Evolutionary conservation across 2,888 invertebrate genomes (phyloP), one percentile per base, ranked within the genome.

Genomic region (Drosophila helvetica): DNA sequence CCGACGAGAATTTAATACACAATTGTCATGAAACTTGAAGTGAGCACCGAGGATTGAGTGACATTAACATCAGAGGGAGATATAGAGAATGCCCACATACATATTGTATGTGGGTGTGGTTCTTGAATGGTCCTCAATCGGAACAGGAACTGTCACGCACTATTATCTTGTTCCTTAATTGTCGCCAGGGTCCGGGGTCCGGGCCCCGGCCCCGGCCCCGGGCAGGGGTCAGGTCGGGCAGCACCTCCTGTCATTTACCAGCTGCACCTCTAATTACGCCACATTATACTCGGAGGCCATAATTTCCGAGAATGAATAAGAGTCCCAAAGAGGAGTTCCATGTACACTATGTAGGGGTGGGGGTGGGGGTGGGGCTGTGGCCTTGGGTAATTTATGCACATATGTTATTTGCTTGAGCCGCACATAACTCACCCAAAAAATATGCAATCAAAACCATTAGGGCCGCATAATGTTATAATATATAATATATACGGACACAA

Each of bases 201-300:
- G 18, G 17, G 51, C 51, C n/a, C n/a, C n/a, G n/a, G n/a, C n/a
- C n/a, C n/a, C n/a, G n/a, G n/a, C n/a, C 45, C 19, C 15, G 5
- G 5, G 12, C 33, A 33, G 33, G n/a, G n/a, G 22, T 22, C 22
- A 38, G 38, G 38, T 30, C 51, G 18, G 17, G 51, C 51, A 17
- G 12, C 17, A 10, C n/a, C 10, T 5, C 2, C 12, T 46, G 46
- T 51, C 22, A 56, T 56, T 52, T 12, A 30, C 65, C 52, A 67
- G 65, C 65, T 56, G 65, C 67, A 65, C 67, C 67, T 67, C 66
- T 57, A 67, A 67, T 67, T 67, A 65, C 51, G 52, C 15, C 46
- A 42, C 46, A 67, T 56, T 67, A 65, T 64, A 30, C 51, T 22
- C 18, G 46, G 38, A 45, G 47, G 46, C 52, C 52, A 30, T 30